Evolutionary conservation across 1,140 invertebrate species (phyloP).

Genomic region (Archivesica marissinica): DNA sequence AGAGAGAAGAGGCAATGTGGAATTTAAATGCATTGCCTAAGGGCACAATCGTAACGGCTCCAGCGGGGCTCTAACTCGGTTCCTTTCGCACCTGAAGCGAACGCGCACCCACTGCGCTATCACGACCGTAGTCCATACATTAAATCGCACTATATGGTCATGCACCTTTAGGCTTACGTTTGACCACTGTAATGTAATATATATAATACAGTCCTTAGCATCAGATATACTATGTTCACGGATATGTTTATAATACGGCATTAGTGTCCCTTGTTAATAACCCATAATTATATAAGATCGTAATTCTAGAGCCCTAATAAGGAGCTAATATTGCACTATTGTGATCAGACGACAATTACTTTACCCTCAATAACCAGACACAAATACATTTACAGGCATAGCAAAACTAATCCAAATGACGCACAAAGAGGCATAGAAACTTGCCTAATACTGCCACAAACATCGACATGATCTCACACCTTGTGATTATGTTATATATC

Average conservation of each 20-base stretch:
- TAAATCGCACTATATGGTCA: too few species aligned
- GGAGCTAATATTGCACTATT: neutral
- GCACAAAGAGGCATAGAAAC: constrained; percentile 24
- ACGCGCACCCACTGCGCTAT: too few species aligned
- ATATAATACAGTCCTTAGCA: neutral
- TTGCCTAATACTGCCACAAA: constrained; percentile 1
- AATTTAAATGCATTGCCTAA: too few species aligned
- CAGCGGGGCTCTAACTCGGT: too few species aligned
- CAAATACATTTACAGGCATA: too few species aligned
- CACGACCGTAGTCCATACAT: too few species aligned
- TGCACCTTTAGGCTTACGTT: neutral
- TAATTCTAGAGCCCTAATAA: constrained; percentile 3
- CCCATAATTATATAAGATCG: constrained; percentile 9
- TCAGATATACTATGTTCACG: neutral
- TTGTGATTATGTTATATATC: neutral
- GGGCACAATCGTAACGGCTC: too few species aligned
- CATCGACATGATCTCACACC: neutral
- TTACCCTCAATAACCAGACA: neutral
- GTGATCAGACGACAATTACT: neutral
- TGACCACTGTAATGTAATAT: neutral
- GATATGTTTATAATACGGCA: constrained; percentile 2
- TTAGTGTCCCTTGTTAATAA: neutral
- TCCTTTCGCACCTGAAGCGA: too few species aligned
- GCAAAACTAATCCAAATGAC: neutral
- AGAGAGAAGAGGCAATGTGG: too few species aligned